Evolutionary conservation across 2,888 invertebrate genomes (phyloP).

Genomic region (Tetropium fuscum): DNA sequence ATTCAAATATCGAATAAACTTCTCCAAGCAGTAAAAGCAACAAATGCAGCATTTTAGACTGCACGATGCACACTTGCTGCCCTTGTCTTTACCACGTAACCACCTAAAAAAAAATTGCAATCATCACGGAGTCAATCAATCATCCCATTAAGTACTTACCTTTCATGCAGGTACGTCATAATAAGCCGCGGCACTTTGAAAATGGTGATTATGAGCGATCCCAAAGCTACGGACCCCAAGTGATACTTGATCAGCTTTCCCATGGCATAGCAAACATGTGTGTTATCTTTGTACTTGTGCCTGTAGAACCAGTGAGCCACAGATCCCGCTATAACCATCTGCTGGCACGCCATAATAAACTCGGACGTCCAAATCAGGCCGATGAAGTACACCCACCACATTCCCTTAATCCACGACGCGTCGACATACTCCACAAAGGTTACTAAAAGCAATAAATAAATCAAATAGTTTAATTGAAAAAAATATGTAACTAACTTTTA

Average conservation of each 20-base stretch:
- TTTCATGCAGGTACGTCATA: slow-evolving; percentile 88
- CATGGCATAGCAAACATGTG: slow-evolving; percentile 79
- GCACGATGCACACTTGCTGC: slow-evolving; percentile 81
- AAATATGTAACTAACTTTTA: slow-evolving; percentile 45
- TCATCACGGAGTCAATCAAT: no score
- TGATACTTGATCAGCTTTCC: slow-evolving; percentile 88
- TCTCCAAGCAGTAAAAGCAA: slow-evolving; percentile 91
- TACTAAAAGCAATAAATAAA: no score
- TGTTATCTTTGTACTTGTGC: slow-evolving; percentile 75
- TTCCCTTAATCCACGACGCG: slow-evolving; percentile 85
- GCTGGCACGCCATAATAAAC: slow-evolving; percentile 94
- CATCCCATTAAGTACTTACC: slow-evolving; percentile 66
- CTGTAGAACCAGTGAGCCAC: slow-evolving; percentile 96
- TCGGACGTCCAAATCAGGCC: slow-evolving; percentile 95
- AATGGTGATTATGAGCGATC: slow-evolving; percentile 92
- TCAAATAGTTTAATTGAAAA: no score
- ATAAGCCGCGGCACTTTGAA: slow-evolving; percentile 92
- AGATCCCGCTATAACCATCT: slow-evolving; percentile 93
- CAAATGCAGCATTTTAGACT: slow-evolving; percentile 87
- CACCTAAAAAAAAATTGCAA: slow-evolving; percentile 68
- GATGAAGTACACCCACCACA: slow-evolving; percentile 95
- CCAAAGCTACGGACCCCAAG: slow-evolving; percentile 94
- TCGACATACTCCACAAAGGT: slow-evolving; percentile 80
- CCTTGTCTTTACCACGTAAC: slow-evolving; percentile 76
- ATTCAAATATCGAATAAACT: slow-evolving; percentile 91